Conservation (phyloP, 1,140 invertebrate species). For the Diachasmimorpha longicaudata region DNA sequence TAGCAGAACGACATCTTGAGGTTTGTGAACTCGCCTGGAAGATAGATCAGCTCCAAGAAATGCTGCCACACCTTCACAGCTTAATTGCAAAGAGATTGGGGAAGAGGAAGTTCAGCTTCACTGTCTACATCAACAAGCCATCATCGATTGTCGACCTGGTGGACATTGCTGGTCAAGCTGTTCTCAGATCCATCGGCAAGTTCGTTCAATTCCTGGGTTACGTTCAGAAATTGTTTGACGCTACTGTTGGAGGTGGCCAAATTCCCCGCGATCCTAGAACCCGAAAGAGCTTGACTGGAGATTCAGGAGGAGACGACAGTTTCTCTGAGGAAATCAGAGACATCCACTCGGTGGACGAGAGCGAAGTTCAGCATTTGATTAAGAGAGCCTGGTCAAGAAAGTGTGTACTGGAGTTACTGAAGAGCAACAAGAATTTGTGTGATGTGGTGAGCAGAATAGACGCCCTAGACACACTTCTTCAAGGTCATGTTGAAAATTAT, state of each 20-base stretch:
- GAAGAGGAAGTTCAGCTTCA: neutral
- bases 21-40: neutral
- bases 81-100: neutral
- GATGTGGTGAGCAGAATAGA: neutral
- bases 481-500: neutral
- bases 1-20: neutral
- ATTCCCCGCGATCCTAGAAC: neutral
- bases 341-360: neutral
- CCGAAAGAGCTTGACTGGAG: neutral
- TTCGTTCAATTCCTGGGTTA: neutral
- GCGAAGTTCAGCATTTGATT: neutral
- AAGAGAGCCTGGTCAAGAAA: neutral
- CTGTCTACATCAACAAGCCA: neutral
- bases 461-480: neutral
- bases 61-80: neutral
- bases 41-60: neutral
- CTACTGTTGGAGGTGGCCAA: neutral
- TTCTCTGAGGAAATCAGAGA: neutral
- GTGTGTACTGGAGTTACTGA: neutral
- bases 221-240: neutral
- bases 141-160: neutral
- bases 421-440: neutral
- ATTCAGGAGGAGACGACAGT: neutral
- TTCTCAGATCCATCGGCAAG: neutral
- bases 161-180: neutral